phyloP scores from a whole-genome alignment of 1,140 invertebrate species.

The Brachionus plicatilis region DNA sequence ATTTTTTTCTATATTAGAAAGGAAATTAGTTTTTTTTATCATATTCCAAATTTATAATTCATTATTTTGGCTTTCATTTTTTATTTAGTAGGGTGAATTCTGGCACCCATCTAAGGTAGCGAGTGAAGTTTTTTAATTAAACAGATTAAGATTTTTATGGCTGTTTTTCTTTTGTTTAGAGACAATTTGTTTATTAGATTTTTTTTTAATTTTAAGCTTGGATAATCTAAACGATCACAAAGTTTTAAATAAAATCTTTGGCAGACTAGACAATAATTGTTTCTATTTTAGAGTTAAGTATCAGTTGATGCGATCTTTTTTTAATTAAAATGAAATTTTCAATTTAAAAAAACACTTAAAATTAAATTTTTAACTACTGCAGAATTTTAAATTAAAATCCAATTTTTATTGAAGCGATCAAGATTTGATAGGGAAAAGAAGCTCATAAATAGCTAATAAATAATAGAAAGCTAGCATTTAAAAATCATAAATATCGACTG shows the following conservation, averaged over 20 bases:
- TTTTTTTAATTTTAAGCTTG: not conserved
- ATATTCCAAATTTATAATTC: not conserved
- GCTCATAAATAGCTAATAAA: conserved; percentile 1
- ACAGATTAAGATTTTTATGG: not conserved
- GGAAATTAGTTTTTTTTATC: not conserved
- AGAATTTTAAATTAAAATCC: not conserved
- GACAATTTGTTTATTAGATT: not conserved
- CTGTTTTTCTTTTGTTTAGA: not conserved
- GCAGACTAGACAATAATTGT: not conserved
- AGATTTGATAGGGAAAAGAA: not conserved
- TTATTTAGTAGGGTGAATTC: not conserved
- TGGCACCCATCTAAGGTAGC: not conserved
- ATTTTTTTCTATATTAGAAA: not conserved
- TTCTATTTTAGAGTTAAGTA: not conserved
- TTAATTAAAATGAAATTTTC: not conserved
- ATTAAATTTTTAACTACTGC: not conserved
- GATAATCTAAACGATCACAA: not conserved
- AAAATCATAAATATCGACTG: not conserved
- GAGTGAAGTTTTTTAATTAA: not conserved
- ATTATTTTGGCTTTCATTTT: not conserved
- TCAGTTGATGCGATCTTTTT: not conserved
- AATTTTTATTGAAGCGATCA: not conserved
- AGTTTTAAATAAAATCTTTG: not conserved
- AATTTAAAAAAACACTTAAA: conserved; percentile 4
- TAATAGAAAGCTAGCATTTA: not conserved